Evolutionary conservation across 2,888 invertebrate genomes (phyloP).

Genomic region (Ophion slaviceki): DNA sequence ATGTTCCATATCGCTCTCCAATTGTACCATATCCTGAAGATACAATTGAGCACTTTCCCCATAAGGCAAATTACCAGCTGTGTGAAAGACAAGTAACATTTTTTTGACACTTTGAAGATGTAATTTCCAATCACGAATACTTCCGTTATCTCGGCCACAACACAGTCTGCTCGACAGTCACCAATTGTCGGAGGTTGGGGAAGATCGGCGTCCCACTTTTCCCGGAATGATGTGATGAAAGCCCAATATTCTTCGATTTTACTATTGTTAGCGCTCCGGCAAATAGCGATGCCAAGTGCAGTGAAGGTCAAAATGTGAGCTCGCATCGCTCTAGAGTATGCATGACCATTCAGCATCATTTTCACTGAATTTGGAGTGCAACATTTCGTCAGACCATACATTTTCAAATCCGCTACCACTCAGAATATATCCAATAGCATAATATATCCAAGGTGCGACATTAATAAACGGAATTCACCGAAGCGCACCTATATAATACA

Average conservation of each 20-base stretch:
- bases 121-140: slow-evolving; percentile 60
- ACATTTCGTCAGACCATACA: slow-evolving; percentile 47
- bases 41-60: slow-evolving; percentile 69
- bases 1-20: slow-evolving; percentile 18
- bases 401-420: slow-evolving; percentile 63
- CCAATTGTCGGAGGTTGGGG: slow-evolving; percentile 10
- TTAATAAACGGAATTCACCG: slow-evolving; percentile 62
- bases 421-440: slow-evolving; percentile 61
- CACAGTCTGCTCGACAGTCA: slow-evolving; percentile 41
- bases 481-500: slow-evolving; percentile 52
- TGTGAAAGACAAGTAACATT: slow-evolving; percentile 68
- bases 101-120: slow-evolving; percentile 63
- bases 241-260: slow-evolving; percentile 36
- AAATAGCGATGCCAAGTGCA: slow-evolving; percentile 48
- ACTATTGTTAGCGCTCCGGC: slow-evolving; percentile 18
- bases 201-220: slow-evolving; percentile 38
- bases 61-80: slow-evolving; percentile 71
- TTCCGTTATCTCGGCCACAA: slow-evolving; percentile 25
- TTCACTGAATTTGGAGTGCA: slow-evolving; percentile 57
- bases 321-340: slow-evolving; percentile 51
- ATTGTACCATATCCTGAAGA: slow-evolving; percentile 67
- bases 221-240: slow-evolving; percentile 21
- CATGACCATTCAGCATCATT: slow-evolving; percentile 57
- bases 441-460: slow-evolving; percentile 56
- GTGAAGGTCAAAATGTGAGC: slow-evolving; percentile 61